Evolutionary conservation across 1,140 invertebrate genomes (phyloP).

Genomic region (Platyura marginata): DNA sequence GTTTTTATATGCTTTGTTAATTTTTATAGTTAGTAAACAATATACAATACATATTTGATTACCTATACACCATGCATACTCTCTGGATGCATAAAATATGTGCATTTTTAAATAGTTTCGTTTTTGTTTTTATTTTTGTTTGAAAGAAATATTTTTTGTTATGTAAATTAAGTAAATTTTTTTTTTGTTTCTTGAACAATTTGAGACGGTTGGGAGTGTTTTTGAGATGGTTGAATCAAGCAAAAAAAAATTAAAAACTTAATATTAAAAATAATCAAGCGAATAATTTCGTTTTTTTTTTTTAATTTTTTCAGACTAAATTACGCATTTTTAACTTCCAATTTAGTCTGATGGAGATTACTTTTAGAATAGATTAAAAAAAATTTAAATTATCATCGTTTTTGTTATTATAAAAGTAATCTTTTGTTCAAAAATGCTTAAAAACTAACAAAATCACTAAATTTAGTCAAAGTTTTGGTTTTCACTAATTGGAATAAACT

Average conservation of each 20-base stretch:
- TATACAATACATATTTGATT: neutral
- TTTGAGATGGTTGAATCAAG: no score
- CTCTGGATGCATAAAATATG: conserved; percentile 1
- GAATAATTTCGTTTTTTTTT: neutral
- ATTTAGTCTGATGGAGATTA: neutral
- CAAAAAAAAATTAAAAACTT: no score
- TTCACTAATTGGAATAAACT: no score
- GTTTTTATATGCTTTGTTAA: neutral
- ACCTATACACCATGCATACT: neutral
- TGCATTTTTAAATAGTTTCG: neutral
- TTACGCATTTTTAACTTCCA: neutral
- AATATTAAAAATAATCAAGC: neutral
- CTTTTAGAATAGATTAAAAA: no score
- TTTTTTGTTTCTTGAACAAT: no score
- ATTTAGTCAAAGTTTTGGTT: no score
- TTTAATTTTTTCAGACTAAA: neutral
- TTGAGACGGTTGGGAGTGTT: no score
- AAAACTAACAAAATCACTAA: no score
- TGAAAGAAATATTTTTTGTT: neutral
- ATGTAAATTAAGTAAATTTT: neutral
- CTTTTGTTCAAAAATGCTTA: no score
- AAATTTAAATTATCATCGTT: no score
- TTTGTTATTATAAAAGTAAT: no score
- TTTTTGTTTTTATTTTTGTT: neutral
- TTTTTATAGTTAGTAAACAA: neutral